Conservation (phyloP, 1,140 invertebrate species). For the Steinernema feltiae region DNA sequence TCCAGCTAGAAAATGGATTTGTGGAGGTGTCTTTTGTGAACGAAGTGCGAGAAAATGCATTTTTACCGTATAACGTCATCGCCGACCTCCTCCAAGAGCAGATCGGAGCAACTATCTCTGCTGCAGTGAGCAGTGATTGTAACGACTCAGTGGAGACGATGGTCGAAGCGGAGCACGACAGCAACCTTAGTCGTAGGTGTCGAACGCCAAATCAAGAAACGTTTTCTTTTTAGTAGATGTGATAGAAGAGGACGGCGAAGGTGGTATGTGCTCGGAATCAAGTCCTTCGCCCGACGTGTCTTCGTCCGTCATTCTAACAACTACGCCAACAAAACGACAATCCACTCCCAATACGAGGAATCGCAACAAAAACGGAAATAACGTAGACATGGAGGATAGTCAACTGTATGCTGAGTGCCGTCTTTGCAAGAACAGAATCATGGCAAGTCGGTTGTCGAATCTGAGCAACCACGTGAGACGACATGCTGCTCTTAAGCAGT, state of each 20-base stretch:
- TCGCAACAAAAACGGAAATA: background rate
- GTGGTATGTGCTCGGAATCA: background rate
- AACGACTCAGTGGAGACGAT: background rate
- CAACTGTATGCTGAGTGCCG: slow-evolving; percentile 20
- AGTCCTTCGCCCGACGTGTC: background rate
- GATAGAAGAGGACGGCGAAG: background rate
- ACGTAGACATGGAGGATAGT: background rate
- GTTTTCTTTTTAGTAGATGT: background rate
- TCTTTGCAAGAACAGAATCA: slow-evolving; percentile 32
- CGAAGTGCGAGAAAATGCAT: slow-evolving; percentile 39
- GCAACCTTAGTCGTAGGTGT: background rate
- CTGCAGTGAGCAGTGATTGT: background rate
- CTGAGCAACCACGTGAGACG: slow-evolving; percentile 33
- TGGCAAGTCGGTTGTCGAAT: slow-evolving; percentile 29
- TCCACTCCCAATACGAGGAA: background rate
- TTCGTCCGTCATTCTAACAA: background rate
- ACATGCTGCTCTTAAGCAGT: slow-evolving; percentile 30
- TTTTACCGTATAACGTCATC: slow-evolving; percentile 21
- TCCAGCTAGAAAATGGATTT: slow-evolving; percentile 37
- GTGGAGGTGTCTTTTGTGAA: slow-evolving; percentile 39
- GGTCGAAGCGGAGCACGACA: background rate
- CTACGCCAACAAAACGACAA: background rate
- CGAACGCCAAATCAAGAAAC: background rate
- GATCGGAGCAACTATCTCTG: background rate
- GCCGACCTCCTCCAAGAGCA: slow-evolving; percentile 19